Percentiles rank a stretch among this genome's conserved stretches.
phyloP scores from a whole-genome alignment of 2,113 vertebrate species.

The Eclectus roratus region DNA sequence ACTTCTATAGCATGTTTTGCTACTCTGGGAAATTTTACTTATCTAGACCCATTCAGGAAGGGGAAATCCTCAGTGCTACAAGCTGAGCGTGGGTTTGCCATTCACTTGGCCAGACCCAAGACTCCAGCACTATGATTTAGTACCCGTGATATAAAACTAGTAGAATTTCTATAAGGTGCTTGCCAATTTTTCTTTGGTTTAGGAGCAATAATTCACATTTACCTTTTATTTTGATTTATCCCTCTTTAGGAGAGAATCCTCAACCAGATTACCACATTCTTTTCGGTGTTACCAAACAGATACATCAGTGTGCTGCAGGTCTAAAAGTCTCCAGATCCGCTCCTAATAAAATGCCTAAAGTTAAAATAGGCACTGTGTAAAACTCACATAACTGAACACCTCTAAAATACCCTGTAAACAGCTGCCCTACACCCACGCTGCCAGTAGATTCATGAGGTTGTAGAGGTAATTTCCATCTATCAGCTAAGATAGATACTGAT shows the following conservation, averaged over 20 bases:
- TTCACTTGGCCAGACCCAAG: not conserved
- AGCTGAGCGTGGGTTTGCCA: not conserved
- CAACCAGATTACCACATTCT: not conserved
- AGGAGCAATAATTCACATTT: not conserved
- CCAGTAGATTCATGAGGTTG: not conserved
- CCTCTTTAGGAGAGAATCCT: not conserved
- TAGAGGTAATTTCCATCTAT: not conserved
- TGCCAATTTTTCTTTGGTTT: not conserved
- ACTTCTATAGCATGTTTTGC: not conserved
- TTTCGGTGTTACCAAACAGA: not conserved
- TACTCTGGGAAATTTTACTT: constrained; percentile 44
- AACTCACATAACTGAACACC: not conserved
- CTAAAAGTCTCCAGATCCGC: not conserved
- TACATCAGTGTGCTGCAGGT: not conserved
- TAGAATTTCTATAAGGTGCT: not conserved
- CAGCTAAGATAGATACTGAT: not conserved
- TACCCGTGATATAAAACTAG: not conserved
- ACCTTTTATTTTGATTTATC: not conserved
- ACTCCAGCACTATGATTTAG: not conserved
- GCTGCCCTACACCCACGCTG: not conserved
- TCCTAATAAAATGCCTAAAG: constrained; percentile 29
- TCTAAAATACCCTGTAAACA: not conserved
- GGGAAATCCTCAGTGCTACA: constrained; percentile 20
- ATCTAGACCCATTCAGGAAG: not conserved
- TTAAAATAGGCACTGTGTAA: not conserved